Evolutionary conservation across 2,888 invertebrate genomes (phyloP).

Genomic region (Ichneumoninae sp.): DNA sequence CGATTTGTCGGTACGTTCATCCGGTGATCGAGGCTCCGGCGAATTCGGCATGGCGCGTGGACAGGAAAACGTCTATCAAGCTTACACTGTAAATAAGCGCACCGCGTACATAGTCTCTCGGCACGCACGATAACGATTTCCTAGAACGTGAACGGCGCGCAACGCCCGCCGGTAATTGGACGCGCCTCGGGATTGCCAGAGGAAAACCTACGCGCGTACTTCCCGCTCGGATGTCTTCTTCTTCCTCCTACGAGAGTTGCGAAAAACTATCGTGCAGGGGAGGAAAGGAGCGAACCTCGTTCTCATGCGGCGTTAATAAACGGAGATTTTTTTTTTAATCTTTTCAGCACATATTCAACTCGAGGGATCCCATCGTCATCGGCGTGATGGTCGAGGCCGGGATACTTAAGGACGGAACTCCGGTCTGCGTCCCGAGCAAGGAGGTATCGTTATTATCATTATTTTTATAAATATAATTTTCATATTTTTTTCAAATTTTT

Average conservation of each 20-base stretch:
- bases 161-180: slow-evolving; percentile 68
- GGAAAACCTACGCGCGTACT: slow-evolving; percentile 47
- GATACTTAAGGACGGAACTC: slow-evolving; percentile 97
- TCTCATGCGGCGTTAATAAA: background rate
- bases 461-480: background rate
- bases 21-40: background rate
- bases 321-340: background rate
- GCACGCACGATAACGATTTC: slow-evolving; percentile 70
- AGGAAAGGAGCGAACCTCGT: background rate
- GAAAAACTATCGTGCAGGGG: background rate
- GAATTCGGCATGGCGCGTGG: slow-evolving; percentile 20
- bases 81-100: slow-evolving; percentile 40
- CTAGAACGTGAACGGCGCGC: slow-evolving; percentile 66
- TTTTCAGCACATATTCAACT: slow-evolving; percentile 98
- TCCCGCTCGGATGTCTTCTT: slow-evolving; percentile 33
- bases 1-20: background rate
- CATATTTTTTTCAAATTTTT: background rate
- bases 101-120: slow-evolving; percentile 44
- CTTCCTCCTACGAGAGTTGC: slow-evolving; percentile 34
- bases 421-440: slow-evolving; percentile 98
- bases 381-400: slow-evolving; percentile 98
- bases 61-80: slow-evolving; percentile 63
- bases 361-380: slow-evolving; percentile 98
- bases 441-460: slow-evolving; percentile 87
- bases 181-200: slow-evolving; percentile 58